Percentiles rank a stretch among this genome's conserved stretches.
phyloP scores from a whole-genome alignment of 2,113 vertebrate genomes.

The Peromyscus californicus region DNA sequence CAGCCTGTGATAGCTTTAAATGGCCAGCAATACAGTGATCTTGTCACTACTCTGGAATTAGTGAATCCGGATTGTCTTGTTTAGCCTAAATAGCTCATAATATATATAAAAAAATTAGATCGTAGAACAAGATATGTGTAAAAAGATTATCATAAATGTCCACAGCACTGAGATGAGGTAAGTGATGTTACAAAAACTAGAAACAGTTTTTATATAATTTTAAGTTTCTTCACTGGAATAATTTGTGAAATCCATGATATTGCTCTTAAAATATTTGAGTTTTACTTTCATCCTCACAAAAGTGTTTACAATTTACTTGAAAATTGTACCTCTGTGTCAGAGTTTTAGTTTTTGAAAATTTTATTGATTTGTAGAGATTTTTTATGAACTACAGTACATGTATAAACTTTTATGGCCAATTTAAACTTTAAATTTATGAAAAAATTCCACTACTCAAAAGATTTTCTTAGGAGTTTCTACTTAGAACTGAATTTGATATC shows the following conservation, averaged over 20 bases:
- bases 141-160: neutral
- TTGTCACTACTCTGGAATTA: constrained; percentile 20
- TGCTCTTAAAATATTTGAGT: neutral
- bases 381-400: neutral
- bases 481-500: neutral
- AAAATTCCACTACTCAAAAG: neutral
- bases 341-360: neutral
- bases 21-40: neutral
- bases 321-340: neutral
- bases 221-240: neutral
- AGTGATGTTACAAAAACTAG: neutral
- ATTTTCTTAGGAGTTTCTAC: neutral
- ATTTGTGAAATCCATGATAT: neutral
- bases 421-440: neutral
- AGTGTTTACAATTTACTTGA: neutral
- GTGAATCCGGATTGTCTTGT: neutral
- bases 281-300: neutral
- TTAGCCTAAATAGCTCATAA: neutral
- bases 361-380: neutral
- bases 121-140: neutral
- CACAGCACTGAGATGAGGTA: neutral
- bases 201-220: neutral
- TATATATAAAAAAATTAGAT: constrained; percentile 35
- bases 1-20: neutral
- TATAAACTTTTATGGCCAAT: neutral